Base-by-base conservation (phyloP, 2,888 invertebrate genomes). In the Eubasilissa splendida region DNA sequence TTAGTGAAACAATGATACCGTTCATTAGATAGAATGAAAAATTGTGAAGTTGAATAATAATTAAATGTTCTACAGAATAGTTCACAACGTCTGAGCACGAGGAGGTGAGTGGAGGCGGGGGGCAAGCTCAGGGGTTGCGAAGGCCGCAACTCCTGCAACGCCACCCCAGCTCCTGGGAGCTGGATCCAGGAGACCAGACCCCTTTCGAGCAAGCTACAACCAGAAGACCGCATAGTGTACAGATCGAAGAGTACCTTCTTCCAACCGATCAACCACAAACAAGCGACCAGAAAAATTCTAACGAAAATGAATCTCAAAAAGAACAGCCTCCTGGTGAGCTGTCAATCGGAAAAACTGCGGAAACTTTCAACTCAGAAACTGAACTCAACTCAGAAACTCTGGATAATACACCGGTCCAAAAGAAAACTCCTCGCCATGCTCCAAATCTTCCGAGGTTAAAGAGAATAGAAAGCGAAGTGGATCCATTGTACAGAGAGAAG, bases 101-200 rank as follows among this genome's bases (percentile, higher is more conserved):
- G 77, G 56, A 58, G 84, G 84, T 85, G 83, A 85, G 85, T 84
- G 85, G 82, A 83, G 85, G 84, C 83, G 81, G 84, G 84, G 84
- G 85, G 83, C 82, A 84, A 56, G 82, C 84, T 79, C 63, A 59
- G 78, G 70, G 53, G 53, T 50, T 74, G 70, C 63, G 74, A 11
- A 65, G 74, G 63, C 10, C 74, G 52, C 74, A 60, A 33, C 56
- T 79, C 63, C 70, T 81, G 11, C 81, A 83, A 58, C 71, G 83
- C n/a, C 83, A 81, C 54, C 79, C 83, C 77, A 82, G 80, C 59
- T 82, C 80, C 12, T 82, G 80, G 65, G 81, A 79, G 56, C 22
- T 52, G 53, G 83, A 81, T n/a, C 79, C 79, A 3, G 81, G 81
- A 14, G 83, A 81, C 14, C 60, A 80, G 12, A 65, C 74, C n/a